Evolutionary conservation across 2,888 invertebrate genomes (phyloP), one percentile per base, ranked within the genome.

Genomic region (Cepaea hortensis): DNA sequence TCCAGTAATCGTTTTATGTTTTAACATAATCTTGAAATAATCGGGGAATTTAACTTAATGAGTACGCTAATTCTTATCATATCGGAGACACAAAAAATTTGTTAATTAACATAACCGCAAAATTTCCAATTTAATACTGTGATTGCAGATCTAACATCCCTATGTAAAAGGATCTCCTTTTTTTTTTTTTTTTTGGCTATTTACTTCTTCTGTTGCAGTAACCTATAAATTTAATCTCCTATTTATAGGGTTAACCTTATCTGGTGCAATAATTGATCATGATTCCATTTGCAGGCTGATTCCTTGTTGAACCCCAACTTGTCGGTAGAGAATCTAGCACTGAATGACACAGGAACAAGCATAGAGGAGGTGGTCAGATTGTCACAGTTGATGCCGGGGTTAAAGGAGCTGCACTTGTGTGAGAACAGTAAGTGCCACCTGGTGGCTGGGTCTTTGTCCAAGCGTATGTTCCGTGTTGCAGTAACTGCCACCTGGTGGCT

Each of bases 341-440:
- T 97, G 86, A 96, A 97, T 85, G 94, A 94, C 89, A 96, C 96
- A 95, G 94, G 95, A 85, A 96, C 97, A 90, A 95, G 96, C 81
- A 98, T 98, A 97, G 92, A 95, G 0, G 96, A 97, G 90, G 94
- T 98, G 11, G 82, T 92, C 18, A 84, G 75, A 3, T 87, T 93
- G 11, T 86, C 90, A 11, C 87, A 88, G 23, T 83, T 90, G 23
- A 85, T 92, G 61, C 91, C 91, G 5, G 76, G 0, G 35, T 87
- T 93, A n/a, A 90, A 89, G 77, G 93, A 93, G 75, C 90, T 93
- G 1, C 92, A 93, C 84, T 83, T 92, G 46, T 93, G 93, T 91
- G 90, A 89, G 50, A 93, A 93, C 89, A 91, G 93, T 93, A 88
- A 84, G 88, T 87, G 6, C 4, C 55, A 55, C 11, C 55, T 55